These are phyloP conservation scores for Enhydra lutris DNA, from an alignment of 2,113 vertebrate genomes.

Conservation along the genomic window DNA sequence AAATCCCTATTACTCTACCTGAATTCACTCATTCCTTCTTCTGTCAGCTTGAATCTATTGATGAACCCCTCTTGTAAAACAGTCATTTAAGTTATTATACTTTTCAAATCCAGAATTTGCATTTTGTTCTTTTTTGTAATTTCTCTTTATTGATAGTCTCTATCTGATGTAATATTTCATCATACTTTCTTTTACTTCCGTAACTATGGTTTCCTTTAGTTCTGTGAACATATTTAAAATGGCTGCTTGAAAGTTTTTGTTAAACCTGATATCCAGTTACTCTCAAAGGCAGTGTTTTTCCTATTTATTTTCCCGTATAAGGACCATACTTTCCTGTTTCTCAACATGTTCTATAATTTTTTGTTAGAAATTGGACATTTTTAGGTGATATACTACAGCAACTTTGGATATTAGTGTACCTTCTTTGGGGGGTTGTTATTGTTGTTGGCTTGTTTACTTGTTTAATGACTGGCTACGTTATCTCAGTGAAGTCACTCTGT, in stretches of 20 bases:
- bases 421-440: not conserved
- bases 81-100: not conserved
- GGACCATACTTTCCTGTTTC: not conserved
- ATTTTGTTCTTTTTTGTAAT: not conserved
- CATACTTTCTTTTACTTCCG: not conserved
- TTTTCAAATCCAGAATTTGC: constrained; percentile 16
- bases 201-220: not conserved
- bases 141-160: not conserved
- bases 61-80: not conserved
- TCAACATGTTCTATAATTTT: not conserved
- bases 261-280: not conserved
- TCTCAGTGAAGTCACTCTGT: not conserved
- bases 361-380: not conserved
- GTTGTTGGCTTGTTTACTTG: not conserved
- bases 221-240: not conserved
- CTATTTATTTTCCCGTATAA: not conserved
- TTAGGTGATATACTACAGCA: not conserved
- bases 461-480: not conserved
- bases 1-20: not conserved
- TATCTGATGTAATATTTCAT: not conserved
- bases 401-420: not conserved
- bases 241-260: not conserved
- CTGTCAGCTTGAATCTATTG: not conserved
- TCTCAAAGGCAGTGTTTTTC: not conserved
- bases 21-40: not conserved